These are phyloP conservation scores for Sphaerophoria rueppellii DNA, from an alignment of 2,888 invertebrate species.

Conservation along the genomic window DNA sequence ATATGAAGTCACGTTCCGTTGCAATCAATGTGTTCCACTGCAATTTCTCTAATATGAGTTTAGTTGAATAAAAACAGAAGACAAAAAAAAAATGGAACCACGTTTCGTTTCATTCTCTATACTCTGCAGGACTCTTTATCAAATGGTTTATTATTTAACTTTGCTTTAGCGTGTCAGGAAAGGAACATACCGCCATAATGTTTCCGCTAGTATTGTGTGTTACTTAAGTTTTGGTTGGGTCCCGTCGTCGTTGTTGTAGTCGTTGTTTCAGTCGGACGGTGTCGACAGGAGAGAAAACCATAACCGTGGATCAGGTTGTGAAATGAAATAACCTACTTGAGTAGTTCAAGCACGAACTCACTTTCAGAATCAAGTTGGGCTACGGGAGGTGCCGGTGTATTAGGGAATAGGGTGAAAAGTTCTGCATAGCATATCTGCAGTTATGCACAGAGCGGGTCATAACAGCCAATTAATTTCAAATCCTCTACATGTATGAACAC, in stretches of 20 bases:
- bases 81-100: neutral
- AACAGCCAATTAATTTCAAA: constrained; percentile 57
- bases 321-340: constrained; percentile 35
- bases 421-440: constrained; percentile 18
- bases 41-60: constrained; percentile 34
- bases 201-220: constrained; percentile 17
- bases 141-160: constrained; percentile 18
- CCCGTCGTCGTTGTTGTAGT: too few relatives aligned
- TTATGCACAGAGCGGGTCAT: constrained; percentile 39
- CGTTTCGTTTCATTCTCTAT: neutral
- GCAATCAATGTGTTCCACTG: constrained; percentile 59
- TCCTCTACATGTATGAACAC: neutral
- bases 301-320: neutral
- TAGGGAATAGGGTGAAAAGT: constrained; percentile 11
- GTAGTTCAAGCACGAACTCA: constrained; percentile 63
- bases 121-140: constrained; percentile 2
- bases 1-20: constrained; percentile 55
- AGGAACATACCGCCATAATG: constrained; percentile 56
- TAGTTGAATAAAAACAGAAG: constrained; percentile 18
- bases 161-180: neutral
- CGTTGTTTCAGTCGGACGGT: too few relatives aligned
- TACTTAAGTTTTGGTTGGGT: constrained; percentile 27
- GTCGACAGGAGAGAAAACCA: too few relatives aligned
- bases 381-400: neutral
- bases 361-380: constrained; percentile 25